phyloP scores from a whole-genome alignment of 2,113 vertebrate genomes.

The Ranitomeya variabilis region DNA sequence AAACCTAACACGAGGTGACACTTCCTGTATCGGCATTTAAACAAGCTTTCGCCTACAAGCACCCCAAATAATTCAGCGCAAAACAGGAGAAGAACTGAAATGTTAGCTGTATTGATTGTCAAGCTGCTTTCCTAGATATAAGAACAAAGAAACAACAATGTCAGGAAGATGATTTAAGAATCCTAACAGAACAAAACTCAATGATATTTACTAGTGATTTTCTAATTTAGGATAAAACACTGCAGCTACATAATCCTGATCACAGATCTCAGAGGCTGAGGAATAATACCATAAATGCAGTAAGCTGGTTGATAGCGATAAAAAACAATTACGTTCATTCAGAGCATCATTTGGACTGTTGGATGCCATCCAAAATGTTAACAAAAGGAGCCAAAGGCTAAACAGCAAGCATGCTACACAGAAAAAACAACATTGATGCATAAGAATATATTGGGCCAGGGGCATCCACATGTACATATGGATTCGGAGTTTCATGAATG shows the following conservation, averaged over 20 bases:
- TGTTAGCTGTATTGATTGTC: too few relatives aligned
- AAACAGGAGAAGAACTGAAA: too few relatives aligned
- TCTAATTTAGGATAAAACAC: background rate
- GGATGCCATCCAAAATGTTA: slow-evolving; percentile 7
- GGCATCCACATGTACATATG: background rate
- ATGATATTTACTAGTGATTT: background rate
- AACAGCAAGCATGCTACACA: background rate
- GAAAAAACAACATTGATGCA: background rate
- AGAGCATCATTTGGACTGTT: background rate
- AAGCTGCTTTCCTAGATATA: too few relatives aligned
- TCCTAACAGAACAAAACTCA: background rate
- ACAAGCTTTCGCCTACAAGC: too few relatives aligned
- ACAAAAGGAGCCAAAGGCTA: background rate
- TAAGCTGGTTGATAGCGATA: background rate
- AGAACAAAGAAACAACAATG: background rate
- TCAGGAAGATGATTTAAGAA: background rate
- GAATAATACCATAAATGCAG: background rate
- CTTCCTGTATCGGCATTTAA: too few relatives aligned
- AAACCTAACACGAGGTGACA: too few relatives aligned
- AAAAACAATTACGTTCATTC: background rate
- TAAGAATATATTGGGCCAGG: background rate
- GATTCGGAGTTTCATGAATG: background rate
- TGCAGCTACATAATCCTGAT: background rate
- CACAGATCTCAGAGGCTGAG: background rate
- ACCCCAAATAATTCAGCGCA: too few relatives aligned